A percentile compares a stretch with the other conserved stretches of the same genome.
These are phyloP conservation scores for Agrochola circellaris DNA, from an alignment of 2,888 invertebrate species.

Conservation along the genomic window DNA sequence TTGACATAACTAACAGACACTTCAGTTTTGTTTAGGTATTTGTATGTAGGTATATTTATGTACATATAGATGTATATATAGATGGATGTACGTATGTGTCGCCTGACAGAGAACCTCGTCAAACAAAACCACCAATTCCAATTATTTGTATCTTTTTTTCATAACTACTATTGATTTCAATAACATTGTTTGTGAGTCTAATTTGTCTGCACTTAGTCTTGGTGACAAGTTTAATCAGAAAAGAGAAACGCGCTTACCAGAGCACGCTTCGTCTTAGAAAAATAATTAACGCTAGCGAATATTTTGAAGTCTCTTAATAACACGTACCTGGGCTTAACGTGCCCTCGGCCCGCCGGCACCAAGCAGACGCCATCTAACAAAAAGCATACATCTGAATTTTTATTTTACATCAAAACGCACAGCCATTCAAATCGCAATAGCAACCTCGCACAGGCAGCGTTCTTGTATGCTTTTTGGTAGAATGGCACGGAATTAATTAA, in stretches of 20 bases:
- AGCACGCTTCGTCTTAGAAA: constrained; percentile 10
- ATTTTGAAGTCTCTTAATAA: constrained; percentile 33
- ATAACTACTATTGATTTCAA: not conserved
- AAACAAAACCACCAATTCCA: not conserved
- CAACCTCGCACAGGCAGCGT: constrained; percentile 78
- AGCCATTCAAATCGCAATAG: constrained; percentile 85
- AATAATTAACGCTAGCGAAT: constrained; percentile 32
- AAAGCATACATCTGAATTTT: constrained; percentile 82
- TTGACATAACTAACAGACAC: no score
- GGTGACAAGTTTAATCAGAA: not conserved
- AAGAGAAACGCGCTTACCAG: not conserved
- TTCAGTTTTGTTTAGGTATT: no score
- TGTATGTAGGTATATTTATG: no score
- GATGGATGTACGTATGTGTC: not conserved
- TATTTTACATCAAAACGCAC: constrained; percentile 78
- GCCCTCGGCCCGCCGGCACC: constrained; percentile 49
- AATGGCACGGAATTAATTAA: constrained; percentile 39
- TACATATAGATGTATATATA: no score
- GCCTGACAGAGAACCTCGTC: not conserved
- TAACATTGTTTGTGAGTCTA: not conserved
- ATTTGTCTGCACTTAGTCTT: not conserved
- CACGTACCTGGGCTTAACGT: constrained; percentile 67
- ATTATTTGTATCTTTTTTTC: not conserved
- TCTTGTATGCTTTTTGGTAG: constrained; percentile 83
- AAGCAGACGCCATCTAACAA: constrained; percentile 81